Conservation (phyloP, 2,888 invertebrate species). For the Lottia gigantea region DNA sequence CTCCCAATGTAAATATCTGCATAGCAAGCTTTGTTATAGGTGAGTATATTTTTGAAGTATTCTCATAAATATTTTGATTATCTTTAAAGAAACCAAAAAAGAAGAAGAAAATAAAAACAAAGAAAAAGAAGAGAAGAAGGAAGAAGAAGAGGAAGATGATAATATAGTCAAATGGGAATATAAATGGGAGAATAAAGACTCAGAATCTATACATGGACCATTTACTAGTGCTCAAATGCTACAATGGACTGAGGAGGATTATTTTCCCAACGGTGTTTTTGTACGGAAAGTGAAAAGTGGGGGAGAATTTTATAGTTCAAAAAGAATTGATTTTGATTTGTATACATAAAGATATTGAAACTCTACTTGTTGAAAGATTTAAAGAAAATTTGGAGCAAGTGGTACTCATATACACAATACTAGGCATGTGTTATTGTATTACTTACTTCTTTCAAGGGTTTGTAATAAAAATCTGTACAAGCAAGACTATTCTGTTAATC, state of each 20-base stretch:
- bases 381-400: no score
- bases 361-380: no score
- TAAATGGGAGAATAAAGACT: constrained; percentile 84
- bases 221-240: constrained; percentile 88
- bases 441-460: no score
- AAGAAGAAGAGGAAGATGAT: constrained; percentile 18
- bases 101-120: neutral
- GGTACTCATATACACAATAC: no score
- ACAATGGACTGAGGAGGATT: constrained; percentile 85
- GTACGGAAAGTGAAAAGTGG: constrained; percentile 80
- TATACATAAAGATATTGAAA: constrained; percentile 70
- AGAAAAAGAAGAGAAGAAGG: neutral
- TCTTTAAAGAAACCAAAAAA: constrained; percentile 3
- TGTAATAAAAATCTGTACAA: no score
- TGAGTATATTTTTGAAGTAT: no score
- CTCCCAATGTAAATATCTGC: no score
- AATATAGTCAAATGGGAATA: constrained; percentile 84
- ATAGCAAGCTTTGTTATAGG: no score
- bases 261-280: constrained; percentile 81
- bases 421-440: no score
- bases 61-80: neutral
- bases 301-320: constrained; percentile 86
- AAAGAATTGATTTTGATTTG: constrained; percentile 92
- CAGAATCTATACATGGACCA: constrained; percentile 84
- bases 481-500: no score